phyloP scores from a whole-genome alignment of 2,888 invertebrate genomes.

The Drosophila barbarae region DNA sequence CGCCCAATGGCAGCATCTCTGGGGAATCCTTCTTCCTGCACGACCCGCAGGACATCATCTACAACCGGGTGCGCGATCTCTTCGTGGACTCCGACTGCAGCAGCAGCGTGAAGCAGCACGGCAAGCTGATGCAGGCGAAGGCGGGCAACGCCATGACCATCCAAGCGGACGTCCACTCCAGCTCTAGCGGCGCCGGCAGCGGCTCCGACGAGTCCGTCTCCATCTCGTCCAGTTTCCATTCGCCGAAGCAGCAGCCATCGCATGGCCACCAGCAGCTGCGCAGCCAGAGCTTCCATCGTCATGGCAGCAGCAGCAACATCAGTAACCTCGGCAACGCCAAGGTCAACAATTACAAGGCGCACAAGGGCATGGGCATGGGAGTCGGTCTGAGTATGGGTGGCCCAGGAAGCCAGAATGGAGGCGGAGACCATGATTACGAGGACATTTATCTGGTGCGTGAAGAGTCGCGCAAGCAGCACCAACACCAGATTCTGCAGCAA shows the following conservation, averaged over 20 bases:
- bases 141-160: conserved; percentile 82
- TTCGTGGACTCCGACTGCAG: conserved; percentile 83
- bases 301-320: conserved; percentile 48
- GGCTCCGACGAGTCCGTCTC: conserved; percentile 84
- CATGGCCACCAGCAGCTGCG: conserved; percentile 54
- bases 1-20: conserved; percentile 82
- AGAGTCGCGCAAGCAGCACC: conserved; percentile 79
- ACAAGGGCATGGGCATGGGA: conserved; percentile 26
- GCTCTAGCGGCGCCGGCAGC: conserved; percentile 83
- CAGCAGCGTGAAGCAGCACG: conserved; percentile 72
- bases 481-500: conserved; percentile 41
- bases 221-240: conserved; percentile 81
- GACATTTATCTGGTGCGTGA: conserved; percentile 88
- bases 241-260: conserved; percentile 59
- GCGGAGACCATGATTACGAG: conserved; percentile 88
- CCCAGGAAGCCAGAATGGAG: conserved; percentile 59
- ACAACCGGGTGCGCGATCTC: conserved; percentile 91
- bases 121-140: conserved; percentile 56
- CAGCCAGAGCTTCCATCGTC: conserved; percentile 59
- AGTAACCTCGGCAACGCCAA: conserved; percentile 28
- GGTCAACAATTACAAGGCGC: conserved; percentile 32
- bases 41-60: conserved; percentile 88
- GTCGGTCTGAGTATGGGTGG: background rate
- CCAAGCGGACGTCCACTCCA: conserved; percentile 92
- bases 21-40: conserved; percentile 92